These are phyloP conservation scores for Stegastes partitus DNA, from an alignment of 2,113 vertebrate genomes.

Conservation along the genomic window DNA sequence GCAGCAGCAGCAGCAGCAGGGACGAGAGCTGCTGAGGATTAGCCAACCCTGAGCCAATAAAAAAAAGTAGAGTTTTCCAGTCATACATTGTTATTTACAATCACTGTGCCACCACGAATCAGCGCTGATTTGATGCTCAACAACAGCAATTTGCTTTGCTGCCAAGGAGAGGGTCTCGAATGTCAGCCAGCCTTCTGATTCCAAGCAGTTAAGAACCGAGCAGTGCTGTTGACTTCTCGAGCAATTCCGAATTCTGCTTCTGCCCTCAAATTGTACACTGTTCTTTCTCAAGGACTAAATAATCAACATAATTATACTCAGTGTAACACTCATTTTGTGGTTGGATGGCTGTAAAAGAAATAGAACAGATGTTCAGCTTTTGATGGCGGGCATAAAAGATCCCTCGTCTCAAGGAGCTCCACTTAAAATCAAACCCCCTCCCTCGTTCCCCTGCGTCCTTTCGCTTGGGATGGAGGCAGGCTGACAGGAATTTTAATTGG, in stretches of 20 bases:
- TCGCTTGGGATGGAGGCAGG: conserved; percentile 29
- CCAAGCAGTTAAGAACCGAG: background rate
- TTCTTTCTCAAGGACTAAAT: conserved; percentile 80
- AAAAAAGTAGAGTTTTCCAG: conserved; percentile 35
- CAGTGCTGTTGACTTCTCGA: conserved; percentile 21
- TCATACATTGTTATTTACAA: conserved; percentile 22
- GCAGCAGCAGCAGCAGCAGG: background rate
- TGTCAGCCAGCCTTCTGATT: background rate
- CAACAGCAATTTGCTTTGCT: conserved; percentile 7
- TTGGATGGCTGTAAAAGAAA: conserved; percentile 74
- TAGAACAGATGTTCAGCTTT: conserved; percentile 72
- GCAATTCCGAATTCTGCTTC: conserved; percentile 18
- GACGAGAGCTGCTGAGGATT: background rate
- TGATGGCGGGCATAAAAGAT: conserved; percentile 70
- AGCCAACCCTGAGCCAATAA: background rate
- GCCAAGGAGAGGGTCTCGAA: background rate
- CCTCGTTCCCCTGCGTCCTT: conserved; percentile 53
- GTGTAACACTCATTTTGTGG: conserved; percentile 73
- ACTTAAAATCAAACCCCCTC: conserved; percentile 60
- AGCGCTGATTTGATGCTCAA: conserved; percentile 34
- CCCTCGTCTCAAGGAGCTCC: conserved; percentile 66
- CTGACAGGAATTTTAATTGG: conserved; percentile 67
- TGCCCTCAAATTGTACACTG: conserved; percentile 56
- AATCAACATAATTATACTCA: conserved; percentile 79
- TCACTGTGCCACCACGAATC: conserved; percentile 10